These are phyloP conservation scores for Oscheius sp. DNA, from an alignment of 2,888 invertebrate genomes.

Conservation along the genomic window DNA sequence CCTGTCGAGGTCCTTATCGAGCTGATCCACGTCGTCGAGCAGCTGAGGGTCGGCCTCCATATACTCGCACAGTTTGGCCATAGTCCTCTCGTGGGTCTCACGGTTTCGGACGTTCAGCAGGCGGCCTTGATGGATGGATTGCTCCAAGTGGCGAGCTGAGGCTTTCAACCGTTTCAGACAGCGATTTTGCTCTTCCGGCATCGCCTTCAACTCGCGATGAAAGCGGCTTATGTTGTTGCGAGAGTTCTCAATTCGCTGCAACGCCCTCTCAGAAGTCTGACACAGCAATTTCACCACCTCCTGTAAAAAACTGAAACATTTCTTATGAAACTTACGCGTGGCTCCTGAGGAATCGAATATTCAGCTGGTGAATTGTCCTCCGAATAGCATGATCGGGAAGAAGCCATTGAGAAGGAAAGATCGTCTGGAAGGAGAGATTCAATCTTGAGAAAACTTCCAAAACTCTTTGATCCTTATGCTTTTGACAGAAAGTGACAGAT, in stretches of 20 bases:
- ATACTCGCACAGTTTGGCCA: background rate
- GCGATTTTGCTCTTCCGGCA: constrained; percentile 8
- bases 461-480: too few species aligned
- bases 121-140: background rate
- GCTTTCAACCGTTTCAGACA: constrained; percentile 1
- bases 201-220: background rate
- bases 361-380: too few species aligned
- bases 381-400: too few species aligned
- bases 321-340: too few species aligned
- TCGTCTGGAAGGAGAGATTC: too few species aligned
- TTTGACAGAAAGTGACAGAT: too few species aligned
- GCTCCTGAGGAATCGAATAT: too few species aligned
- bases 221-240: background rate
- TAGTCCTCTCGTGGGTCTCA: background rate
- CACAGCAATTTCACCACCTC: constrained; percentile 1
- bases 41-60: constrained; percentile 10
- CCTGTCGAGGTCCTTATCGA: background rate
- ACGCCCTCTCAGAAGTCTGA: constrained; percentile 3
- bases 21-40: background rate
- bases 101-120: background rate
- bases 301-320: too few species aligned
- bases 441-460: too few species aligned
- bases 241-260: constrained; percentile 6
- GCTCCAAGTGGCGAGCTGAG: background rate
- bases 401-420: too few species aligned